phyloP scores from a whole-genome alignment of 2,113 vertebrate genomes.

The Sterna hirundo region DNA sequence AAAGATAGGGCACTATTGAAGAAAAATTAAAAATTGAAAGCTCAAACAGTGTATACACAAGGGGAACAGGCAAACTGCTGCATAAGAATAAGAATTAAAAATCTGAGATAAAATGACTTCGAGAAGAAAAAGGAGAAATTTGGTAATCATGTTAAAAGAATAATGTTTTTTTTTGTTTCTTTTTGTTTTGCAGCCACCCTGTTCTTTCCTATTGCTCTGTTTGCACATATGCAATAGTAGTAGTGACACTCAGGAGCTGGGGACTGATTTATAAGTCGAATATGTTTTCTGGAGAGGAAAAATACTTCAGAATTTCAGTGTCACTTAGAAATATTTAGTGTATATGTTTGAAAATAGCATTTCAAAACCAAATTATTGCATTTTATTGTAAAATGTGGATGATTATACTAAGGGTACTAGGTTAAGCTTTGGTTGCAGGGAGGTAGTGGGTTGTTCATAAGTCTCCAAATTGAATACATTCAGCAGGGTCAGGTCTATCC shows the following conservation, averaged over 20 bases:
- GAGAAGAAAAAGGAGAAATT: neutral
- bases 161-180: neutral
- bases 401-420: neutral
- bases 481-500: neutral
- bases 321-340: neutral
- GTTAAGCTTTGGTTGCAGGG: neutral
- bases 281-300: neutral
- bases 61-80: neutral
- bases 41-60: neutral
- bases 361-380: neutral
- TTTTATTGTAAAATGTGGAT: neutral
- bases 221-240: neutral
- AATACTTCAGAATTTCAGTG: neutral
- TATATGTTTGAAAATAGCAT: neutral
- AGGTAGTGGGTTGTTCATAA: neutral
- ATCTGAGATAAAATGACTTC: neutral
- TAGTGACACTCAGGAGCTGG: neutral
- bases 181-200: neutral
- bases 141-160: neutral
- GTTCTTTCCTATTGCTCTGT: neutral
- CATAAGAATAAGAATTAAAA: neutral
- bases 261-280: neutral
- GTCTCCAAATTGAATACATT: neutral
- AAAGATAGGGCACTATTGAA: neutral
- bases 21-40: constrained; percentile 20